These are phyloP conservation scores for Unio pictorum DNA, from an alignment of 2,888 invertebrate genomes.

Conservation along the genomic window DNA sequence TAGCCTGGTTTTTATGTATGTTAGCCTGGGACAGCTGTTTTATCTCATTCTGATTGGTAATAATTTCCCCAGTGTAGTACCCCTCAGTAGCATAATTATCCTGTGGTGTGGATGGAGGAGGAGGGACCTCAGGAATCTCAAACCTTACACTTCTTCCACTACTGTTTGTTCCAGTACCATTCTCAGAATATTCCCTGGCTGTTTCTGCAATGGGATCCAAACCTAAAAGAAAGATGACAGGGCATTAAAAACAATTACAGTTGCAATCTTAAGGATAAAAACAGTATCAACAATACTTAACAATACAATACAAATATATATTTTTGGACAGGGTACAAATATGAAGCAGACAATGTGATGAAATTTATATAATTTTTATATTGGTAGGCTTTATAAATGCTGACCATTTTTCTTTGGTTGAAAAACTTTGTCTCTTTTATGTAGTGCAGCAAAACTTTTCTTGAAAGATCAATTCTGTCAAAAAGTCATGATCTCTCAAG, in stretches of 20 bases:
- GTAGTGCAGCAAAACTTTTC: too few relatives aligned
- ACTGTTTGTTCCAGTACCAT: slow-evolving; percentile 27
- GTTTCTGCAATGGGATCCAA: slow-evolving; percentile 48
- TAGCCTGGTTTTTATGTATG: slow-evolving; percentile 31
- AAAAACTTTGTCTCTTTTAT: too few relatives aligned
- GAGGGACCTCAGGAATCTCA: slow-evolving; percentile 40
- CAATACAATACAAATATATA: too few relatives aligned
- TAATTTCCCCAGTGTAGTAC: slow-evolving; percentile 12
- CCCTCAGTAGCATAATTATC: slow-evolving; percentile 23
- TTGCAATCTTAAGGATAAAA: background rate
- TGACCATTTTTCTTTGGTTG: too few relatives aligned
- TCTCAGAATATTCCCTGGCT: slow-evolving; percentile 15
- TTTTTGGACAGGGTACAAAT: too few relatives aligned
- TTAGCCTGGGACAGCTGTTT: slow-evolving; percentile 27
- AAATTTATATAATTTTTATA: too few relatives aligned
- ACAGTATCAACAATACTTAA: too few relatives aligned
- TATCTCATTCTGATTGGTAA: slow-evolving; percentile 6
- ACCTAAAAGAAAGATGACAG: slow-evolving; percentile 24
- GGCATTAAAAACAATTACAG: background rate
- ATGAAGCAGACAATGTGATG: too few relatives aligned
- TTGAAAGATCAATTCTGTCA: too few relatives aligned
- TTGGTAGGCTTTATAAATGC: too few relatives aligned
- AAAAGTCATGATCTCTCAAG: too few relatives aligned
- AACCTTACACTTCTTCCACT: slow-evolving; percentile 39
- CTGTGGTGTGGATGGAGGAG: slow-evolving; percentile 44